A percentile compares a stretch with the other conserved stretches of the same genome.
Conservation (phyloP, 2,113 vertebrate species). For the Bostrychus sinensis region DNA sequence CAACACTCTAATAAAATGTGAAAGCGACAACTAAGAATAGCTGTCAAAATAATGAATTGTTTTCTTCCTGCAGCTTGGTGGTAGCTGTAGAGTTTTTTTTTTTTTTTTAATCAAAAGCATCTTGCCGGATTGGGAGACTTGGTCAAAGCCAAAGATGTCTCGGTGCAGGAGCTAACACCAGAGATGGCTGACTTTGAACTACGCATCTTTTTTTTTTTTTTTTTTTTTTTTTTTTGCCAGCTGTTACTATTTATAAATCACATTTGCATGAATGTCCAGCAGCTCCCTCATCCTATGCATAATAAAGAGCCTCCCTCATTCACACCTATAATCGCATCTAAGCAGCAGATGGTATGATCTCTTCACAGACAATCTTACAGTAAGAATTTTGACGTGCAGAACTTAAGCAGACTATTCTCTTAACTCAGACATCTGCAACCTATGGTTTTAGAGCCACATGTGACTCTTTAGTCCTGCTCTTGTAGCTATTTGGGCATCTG, state of each 20-base stretch:
- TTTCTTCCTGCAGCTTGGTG: slow-evolving; percentile 27
- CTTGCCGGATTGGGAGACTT: slow-evolving; percentile 17
- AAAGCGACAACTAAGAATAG: slow-evolving; percentile 43
- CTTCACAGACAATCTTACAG: neutral
- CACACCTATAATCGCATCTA: slow-evolving; percentile 34
- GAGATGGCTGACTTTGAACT: slow-evolving; percentile 51
- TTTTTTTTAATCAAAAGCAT: slow-evolving; percentile 47
- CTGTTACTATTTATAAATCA: slow-evolving; percentile 58
- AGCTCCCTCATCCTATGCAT: slow-evolving; percentile 47
- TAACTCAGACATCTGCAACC: too few species aligned
- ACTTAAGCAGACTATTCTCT: neutral
- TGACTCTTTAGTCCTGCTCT: too few species aligned
- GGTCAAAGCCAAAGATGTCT: slow-evolving; percentile 32
- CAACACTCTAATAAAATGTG: slow-evolving; percentile 37
- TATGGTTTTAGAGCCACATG: too few species aligned
- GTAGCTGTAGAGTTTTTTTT: neutral
- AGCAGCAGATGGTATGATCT: slow-evolving; percentile 8
- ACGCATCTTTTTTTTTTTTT: slow-evolving; percentile 41
- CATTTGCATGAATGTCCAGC: slow-evolving; percentile 65
- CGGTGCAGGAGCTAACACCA: slow-evolving; percentile 18
- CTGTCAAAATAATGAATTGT: slow-evolving; percentile 33
- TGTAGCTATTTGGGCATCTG: too few species aligned
- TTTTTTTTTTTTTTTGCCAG: slow-evolving; percentile 40
- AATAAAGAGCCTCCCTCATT: slow-evolving; percentile 34
- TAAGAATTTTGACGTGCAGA: neutral